Percentiles rank a stretch among this genome's conserved stretches.
phyloP scores from a whole-genome alignment of 2,113 vertebrate genomes.

The Hylia prasina region DNA sequence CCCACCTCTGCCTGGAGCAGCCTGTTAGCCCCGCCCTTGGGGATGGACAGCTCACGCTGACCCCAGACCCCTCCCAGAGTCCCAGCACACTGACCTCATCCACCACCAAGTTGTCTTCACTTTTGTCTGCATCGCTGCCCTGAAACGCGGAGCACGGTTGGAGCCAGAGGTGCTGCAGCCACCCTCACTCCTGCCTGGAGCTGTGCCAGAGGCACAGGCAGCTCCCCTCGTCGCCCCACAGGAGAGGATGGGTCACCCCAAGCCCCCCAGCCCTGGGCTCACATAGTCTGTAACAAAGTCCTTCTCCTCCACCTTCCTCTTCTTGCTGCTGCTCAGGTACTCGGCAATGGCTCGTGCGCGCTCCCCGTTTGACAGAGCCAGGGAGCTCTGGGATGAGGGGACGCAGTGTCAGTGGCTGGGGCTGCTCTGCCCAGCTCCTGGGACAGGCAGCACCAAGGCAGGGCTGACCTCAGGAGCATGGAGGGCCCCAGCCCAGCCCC shows the following conservation, averaged over 20 bases:
- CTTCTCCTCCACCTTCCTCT: slow-evolving; percentile 91
- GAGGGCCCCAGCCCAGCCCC: background rate
- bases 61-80: background rate
- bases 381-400: slow-evolving; percentile 45
- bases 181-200: background rate
- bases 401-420: rapidly evolving
- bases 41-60: rapidly evolving
- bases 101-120: slow-evolving; percentile 92
- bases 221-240: rapidly evolving
- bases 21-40: rapidly evolving
- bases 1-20: background rate
- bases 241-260: background rate
- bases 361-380: slow-evolving; percentile 73
- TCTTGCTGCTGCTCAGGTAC: slow-evolving; percentile 90
- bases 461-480: background rate
- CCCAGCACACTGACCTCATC: slow-evolving; percentile 70
- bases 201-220: background rate
- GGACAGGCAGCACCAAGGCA: background rate
- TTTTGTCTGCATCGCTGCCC: slow-evolving; percentile 92
- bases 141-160: background rate
- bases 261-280: background rate
- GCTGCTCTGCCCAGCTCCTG: background rate
- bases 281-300: slow-evolving; percentile 89
- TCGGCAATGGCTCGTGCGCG: slow-evolving; percentile 83
- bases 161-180: background rate